phyloP scores from a whole-genome alignment of 2,113 vertebrate species.

The Pelecanus crispus region DNA sequence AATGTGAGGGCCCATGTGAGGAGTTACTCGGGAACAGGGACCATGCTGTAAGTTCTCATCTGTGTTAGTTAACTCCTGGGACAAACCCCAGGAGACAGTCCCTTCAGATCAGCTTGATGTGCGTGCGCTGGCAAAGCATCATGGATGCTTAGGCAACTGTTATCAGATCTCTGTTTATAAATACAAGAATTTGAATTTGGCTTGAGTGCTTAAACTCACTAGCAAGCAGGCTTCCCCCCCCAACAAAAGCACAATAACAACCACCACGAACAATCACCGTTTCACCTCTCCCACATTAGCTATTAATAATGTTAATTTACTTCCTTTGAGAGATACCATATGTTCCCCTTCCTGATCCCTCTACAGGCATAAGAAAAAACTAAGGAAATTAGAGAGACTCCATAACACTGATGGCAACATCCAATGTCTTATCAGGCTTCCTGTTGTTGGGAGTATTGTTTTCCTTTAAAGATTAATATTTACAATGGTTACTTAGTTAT shows the following conservation, averaged over 20 bases:
- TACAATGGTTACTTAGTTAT: conserved; percentile 68
- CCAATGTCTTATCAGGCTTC: conserved; percentile 64
- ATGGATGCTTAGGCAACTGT: conserved; percentile 28
- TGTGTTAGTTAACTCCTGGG: background rate
- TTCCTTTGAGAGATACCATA: conserved; percentile 57
- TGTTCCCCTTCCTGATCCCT: conserved; percentile 48
- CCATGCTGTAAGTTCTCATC: background rate
- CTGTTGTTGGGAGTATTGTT: conserved; percentile 63
- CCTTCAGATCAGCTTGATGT: background rate
- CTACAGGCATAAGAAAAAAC: conserved; percentile 49
- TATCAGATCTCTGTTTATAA: conserved; percentile 58
- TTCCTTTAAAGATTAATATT: conserved; percentile 69
- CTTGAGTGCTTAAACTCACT: conserved; percentile 22
- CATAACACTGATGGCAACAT: conserved; percentile 57
- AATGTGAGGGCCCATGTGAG: accelerated
- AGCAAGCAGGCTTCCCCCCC: conserved; percentile 33
- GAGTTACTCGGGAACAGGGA: accelerated
- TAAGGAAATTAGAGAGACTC: conserved; percentile 55
- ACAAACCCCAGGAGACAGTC: background rate
- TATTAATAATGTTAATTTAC: conserved; percentile 65
- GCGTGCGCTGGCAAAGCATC: conserved; percentile 35
- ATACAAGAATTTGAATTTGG: conserved; percentile 38
- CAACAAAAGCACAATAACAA: conserved; percentile 54
- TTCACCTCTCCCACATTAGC: conserved; percentile 62
- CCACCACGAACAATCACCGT: conserved; percentile 36